These are phyloP conservation scores for Ennomos erosarius DNA, from an alignment of 2,888 invertebrate species.

Conservation along the genomic window DNA sequence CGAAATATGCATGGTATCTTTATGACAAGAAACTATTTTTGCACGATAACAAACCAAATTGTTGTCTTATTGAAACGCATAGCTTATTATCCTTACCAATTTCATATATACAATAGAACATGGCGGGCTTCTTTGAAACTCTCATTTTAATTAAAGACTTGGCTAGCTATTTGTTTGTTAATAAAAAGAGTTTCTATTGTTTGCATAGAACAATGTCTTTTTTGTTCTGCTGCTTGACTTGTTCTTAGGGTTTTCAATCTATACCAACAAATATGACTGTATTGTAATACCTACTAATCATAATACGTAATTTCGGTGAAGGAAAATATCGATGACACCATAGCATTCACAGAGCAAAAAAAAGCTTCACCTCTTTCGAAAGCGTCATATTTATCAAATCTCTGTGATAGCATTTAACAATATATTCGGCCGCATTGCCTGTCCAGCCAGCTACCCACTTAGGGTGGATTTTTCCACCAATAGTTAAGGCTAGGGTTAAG, in stretches of 20 bases:
- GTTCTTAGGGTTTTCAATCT: background rate
- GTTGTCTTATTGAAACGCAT: constrained; percentile 7
- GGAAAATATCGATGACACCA: too few species aligned
- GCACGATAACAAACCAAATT: constrained; percentile 11
- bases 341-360: too few species aligned
- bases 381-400: too few species aligned
- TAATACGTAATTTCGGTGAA: too few species aligned
- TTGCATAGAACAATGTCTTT: constrained; percentile 12
- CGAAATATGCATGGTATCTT: constrained; percentile 29
- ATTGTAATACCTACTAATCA: too few species aligned
- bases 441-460: too few species aligned
- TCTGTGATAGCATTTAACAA: too few species aligned
- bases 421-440: too few species aligned
- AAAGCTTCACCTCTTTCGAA: too few species aligned
- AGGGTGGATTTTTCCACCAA: too few species aligned
- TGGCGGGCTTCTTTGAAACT: constrained; percentile 5
- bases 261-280: too few species aligned
- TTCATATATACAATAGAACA: constrained; percentile 7
- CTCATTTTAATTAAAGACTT: constrained; percentile 21
- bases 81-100: background rate
- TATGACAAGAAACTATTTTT: constrained; percentile 26
- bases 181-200: constrained; percentile 9
- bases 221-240: constrained; percentile 5
- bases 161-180: constrained; percentile 11
- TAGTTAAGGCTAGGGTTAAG: too few species aligned